Evolutionary conservation across 2,888 invertebrate species (phyloP).

Genomic region (Patella depressa): DNA sequence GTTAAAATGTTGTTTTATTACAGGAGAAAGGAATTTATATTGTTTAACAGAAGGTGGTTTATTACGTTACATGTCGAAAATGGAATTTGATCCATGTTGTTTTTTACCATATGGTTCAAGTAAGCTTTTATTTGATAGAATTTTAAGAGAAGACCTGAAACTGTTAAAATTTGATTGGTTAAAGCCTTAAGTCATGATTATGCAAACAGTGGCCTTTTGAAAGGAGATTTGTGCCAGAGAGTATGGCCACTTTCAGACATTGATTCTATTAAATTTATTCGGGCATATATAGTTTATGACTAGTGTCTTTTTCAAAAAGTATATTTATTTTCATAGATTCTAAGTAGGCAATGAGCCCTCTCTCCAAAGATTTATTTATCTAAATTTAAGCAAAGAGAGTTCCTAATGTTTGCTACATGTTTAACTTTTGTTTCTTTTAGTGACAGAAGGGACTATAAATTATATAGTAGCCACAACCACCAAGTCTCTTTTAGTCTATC

Average conservation of each 20-base stretch:
- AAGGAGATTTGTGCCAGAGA: no score
- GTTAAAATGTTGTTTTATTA: constrained; percentile 24
- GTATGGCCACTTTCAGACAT: no score
- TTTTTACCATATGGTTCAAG: constrained; percentile 62
- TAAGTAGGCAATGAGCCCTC: not conserved
- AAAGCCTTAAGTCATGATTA: no score
- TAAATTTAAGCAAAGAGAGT: not conserved
- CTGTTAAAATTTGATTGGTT: no score
- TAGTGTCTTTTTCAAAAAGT: no score
- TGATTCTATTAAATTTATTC: not conserved
- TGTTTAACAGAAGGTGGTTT: constrained; percentile 80
- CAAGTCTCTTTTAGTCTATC: constrained; percentile 86
- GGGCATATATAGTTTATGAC: not conserved
- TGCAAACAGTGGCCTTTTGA: no score
- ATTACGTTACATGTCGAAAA: constrained; percentile 85
- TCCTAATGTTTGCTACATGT: not conserved
- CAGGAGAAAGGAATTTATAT: constrained; percentile 83
- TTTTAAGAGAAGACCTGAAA: no score
- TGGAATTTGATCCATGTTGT: constrained; percentile 83
- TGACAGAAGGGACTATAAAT: constrained; percentile 62
- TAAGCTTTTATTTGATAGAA: constrained; percentile 25
- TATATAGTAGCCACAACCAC: constrained; percentile 84
- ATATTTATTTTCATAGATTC: no score
- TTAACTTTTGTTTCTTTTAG: constrained; percentile 39
- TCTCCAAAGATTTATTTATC: not conserved